phyloP scores from a whole-genome alignment of 2,888 invertebrate species.

The Stenchaetothrips biformis region DNA sequence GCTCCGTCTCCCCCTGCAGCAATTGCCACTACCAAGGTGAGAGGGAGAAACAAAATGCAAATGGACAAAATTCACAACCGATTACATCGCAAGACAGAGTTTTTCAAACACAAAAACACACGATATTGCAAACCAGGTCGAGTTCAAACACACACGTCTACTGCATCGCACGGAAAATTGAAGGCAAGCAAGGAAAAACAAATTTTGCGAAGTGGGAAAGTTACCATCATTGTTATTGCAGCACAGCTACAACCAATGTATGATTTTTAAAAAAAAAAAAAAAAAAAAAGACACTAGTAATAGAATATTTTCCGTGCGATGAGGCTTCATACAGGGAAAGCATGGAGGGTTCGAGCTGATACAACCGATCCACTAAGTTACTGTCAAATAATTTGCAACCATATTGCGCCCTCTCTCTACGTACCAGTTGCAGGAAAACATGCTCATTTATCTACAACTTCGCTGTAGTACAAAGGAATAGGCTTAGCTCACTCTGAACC shows the following conservation, averaged over 20 bases:
- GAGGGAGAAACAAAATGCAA: conserved; percentile 21
- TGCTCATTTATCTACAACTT: not conserved
- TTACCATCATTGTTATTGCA: not conserved
- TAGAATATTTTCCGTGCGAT: not conserved
- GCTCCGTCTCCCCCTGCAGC: conserved; percentile 19
- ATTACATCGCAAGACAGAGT: not conserved
- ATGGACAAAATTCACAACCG: not conserved
- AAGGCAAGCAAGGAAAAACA: not conserved
- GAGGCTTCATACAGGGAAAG: not conserved
- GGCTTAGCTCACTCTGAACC: no score
- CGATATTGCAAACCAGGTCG: not conserved
- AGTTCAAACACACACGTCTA: conserved; percentile 5
- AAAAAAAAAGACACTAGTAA: not conserved
- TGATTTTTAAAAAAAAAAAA: not conserved
- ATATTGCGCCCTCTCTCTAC: not conserved
- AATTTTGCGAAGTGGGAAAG: not conserved
- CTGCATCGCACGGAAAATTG: not conserved
- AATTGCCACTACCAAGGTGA: conserved; percentile 18
- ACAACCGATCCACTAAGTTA: not conserved
- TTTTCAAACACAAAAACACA: no score
- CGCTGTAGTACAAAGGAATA: not conserved
- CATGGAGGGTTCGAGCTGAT: conserved; percentile 10
- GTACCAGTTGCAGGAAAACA: conserved; percentile 3
- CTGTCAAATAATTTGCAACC: not conserved
- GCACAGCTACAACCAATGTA: not conserved